These are phyloP conservation scores for Pseudonaja textilis DNA, from an alignment of 2,113 vertebrate genomes.

Conservation along the genomic window DNA sequence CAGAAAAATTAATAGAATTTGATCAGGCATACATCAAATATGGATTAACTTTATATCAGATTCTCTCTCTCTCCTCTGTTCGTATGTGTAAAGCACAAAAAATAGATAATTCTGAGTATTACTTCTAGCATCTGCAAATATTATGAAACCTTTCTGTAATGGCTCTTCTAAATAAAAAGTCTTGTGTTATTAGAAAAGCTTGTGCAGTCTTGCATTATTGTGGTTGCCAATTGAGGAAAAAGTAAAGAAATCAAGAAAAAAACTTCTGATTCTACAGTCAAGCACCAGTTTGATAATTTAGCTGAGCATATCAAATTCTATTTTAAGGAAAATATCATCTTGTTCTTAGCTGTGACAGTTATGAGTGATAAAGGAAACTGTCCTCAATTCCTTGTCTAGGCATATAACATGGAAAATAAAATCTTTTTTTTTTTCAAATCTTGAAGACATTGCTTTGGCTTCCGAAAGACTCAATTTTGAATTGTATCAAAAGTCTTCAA, in stretches of 20 bases:
- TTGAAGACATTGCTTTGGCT: background rate
- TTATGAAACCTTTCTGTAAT: background rate
- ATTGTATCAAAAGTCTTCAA: background rate
- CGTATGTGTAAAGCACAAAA: background rate
- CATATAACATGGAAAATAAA: background rate
- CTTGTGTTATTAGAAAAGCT: background rate
- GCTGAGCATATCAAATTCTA: background rate
- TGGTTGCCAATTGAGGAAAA: background rate
- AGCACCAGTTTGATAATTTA: background rate
- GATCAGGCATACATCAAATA: background rate
- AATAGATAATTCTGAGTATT: background rate
- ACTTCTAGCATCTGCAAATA: background rate
- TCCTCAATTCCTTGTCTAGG: background rate
- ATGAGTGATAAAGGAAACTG: background rate
- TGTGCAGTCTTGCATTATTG: background rate
- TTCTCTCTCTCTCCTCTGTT: too few species aligned
- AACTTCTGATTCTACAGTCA: background rate
- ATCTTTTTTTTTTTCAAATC: background rate
- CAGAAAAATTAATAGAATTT: background rate
- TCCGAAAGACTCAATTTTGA: background rate
- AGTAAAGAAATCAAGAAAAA: background rate
- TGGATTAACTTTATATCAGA: background rate
- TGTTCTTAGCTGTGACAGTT: background rate
- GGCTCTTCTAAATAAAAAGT: background rate
- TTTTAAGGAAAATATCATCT: background rate